A percentile compares a stretch with the other conserved stretches of the same genome.
phyloP scores from a whole-genome alignment of 1,140 invertebrate genomes.

The Agrilus planipennis region DNA sequence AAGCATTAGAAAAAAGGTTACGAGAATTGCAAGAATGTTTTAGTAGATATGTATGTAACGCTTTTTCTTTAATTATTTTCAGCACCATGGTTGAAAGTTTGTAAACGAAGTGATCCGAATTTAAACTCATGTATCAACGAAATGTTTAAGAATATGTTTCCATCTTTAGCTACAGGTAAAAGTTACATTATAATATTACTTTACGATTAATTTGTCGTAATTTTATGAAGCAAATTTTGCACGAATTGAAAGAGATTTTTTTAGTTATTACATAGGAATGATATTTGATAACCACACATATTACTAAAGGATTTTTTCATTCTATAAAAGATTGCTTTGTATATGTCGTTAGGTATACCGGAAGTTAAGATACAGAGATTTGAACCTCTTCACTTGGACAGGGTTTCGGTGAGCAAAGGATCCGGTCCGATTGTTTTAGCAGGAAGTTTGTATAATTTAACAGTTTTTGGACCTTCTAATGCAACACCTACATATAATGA shows the following conservation, averaged over 20 bases:
- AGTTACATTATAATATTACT: background rate
- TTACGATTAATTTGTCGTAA: slow-evolving; percentile 7
- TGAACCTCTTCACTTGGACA: slow-evolving; percentile 34
- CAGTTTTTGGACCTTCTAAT: slow-evolving; percentile 36
- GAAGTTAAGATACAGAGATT: slow-evolving; percentile 35
- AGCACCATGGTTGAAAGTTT: slow-evolving; percentile 6
- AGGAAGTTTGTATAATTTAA: slow-evolving; percentile 34
- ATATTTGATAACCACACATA: too few species aligned
- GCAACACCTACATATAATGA: slow-evolving; percentile 32
- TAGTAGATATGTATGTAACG: too few species aligned
- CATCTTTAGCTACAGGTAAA: slow-evolving; percentile 35
- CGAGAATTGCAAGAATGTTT: too few species aligned
- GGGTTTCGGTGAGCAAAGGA: slow-evolving; percentile 34
- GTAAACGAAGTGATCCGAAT: slow-evolving; percentile 5
- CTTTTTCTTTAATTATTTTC: slow-evolving; percentile 1
- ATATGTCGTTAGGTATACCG: slow-evolving; percentile 30
- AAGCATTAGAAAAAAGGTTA: too few species aligned
- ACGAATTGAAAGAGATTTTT: slow-evolving; percentile 2
- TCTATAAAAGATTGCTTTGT: slow-evolving; percentile 1
- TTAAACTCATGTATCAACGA: slow-evolving; percentile 14
- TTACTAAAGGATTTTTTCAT: background rate
- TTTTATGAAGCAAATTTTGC: too few species aligned
- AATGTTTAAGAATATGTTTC: slow-evolving; percentile 36
- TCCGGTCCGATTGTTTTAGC: slow-evolving; percentile 33
- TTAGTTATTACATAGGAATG: slow-evolving; percentile 3